phyloP scores from a whole-genome alignment of 2,797 vertebrate species.

The Scolopax rusticola region DNA sequence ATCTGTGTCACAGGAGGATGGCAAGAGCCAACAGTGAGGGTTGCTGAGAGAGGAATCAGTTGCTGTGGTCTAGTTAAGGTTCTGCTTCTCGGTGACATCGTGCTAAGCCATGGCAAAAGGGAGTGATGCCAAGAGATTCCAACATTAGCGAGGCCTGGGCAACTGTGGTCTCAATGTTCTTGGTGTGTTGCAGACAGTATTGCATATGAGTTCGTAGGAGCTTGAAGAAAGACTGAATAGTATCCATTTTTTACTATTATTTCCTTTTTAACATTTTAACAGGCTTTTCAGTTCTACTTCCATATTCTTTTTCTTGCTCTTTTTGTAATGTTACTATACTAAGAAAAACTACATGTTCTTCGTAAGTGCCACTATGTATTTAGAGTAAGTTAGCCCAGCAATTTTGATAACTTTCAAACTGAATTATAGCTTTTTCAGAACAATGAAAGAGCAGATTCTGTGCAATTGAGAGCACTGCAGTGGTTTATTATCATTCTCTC shows the following conservation, averaged over 20 bases:
- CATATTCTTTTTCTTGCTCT: not conserved
- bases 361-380: not conserved
- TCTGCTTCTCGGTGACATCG: not conserved
- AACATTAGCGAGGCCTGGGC: not conserved
- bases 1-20: not conserved
- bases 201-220: not conserved
- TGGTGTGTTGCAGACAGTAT: not conserved
- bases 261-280: not conserved
- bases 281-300: not conserved
- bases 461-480: not conserved
- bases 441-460: conserved; percentile 44
- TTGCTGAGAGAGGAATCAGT: not conserved
- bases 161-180: not conserved
- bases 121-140: not conserved
- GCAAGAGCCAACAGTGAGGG: not conserved
- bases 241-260: not conserved
- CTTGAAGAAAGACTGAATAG: not conserved
- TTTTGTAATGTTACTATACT: conserved; percentile 32
- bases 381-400: conserved; percentile 44
- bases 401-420: conserved; percentile 62
- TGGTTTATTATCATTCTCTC: conserved; percentile 60
- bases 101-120: not conserved
- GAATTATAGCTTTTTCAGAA: conserved; percentile 48
- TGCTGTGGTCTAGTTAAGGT: not conserved
- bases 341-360: conserved; percentile 30